Evolutionary conservation across 2,797 vertebrate genomes (phyloP), one percentile per base, ranked within the genome.

Genomic region (Microctenopoma lineatum): DNA sequence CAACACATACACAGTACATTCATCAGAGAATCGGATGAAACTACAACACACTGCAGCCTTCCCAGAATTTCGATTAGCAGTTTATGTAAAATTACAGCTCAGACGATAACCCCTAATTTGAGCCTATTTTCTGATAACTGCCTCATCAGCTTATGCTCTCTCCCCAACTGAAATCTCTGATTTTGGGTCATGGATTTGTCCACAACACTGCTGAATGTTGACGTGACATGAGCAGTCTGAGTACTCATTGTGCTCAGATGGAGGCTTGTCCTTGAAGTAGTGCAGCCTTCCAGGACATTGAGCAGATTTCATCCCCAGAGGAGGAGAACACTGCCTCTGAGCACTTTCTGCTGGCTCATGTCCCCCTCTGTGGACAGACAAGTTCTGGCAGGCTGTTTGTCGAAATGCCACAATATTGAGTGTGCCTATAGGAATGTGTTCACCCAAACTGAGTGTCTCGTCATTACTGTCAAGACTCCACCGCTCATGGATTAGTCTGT

Each of bases 321-420:
- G 73, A 79, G 79, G 68, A 70, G 50, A 79, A 65, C 16, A 4
- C 59, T 62, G 80, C 80, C 75, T 84, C 68, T 46, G 73, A 83
- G 77, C 77, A 58, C 69, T 85, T 85, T 74, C 59, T 70, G 54
- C 74, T 70, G 77, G 75, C 84, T 83, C 77, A 51, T 73, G 80
- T 68, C 67, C 67, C 57, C 60, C 58, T 79, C 77, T 38, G 54
- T 60, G 86, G 79, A 87, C 68, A 42, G 70, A 86, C 47, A 68
- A 15, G 36, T 32, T 67, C 73, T 88, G 89, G 79, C 87, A 89
- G 84, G 84, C 86, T 83, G 75, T 89, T 90, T 89, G 85, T 90
- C 85, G 80, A 83, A 90, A 79, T 86, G 85, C 85, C 87, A 90
- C 84, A 67, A 81, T 85, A 87, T 78, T 70, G 81, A 87, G 75